A percentile compares a stretch with the other conserved stretches of the same genome.
These are phyloP conservation scores for Automeris io DNA, from an alignment of 2,888 invertebrate genomes.

Conservation along the genomic window DNA sequence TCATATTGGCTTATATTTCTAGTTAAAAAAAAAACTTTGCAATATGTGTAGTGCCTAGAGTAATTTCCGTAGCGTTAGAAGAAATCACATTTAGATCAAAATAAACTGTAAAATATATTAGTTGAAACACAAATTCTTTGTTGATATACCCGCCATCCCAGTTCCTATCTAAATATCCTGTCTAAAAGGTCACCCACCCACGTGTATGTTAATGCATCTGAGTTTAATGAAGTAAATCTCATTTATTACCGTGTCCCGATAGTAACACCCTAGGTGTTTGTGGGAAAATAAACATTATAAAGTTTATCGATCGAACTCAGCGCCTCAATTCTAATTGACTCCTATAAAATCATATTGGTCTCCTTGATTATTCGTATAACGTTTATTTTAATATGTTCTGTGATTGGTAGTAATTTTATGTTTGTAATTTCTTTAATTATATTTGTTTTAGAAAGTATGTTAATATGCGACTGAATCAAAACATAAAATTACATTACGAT, in stretches of 20 bases:
- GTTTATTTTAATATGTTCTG: slow-evolving; percentile 27
- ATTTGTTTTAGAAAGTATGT: too few relatives aligned
- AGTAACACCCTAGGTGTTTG: slow-evolving; percentile 42
- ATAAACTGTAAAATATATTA: too few relatives aligned
- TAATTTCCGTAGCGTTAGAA: too few relatives aligned
- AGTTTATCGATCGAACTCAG: slow-evolving; percentile 24
- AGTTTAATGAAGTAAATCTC: slow-evolving; percentile 50
- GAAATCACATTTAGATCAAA: too few relatives aligned
- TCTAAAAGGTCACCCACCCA: slow-evolving; percentile 41
- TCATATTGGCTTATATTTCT: too few relatives aligned
- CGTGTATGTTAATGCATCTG: slow-evolving; percentile 41
- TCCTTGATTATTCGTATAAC: slow-evolving; percentile 31
- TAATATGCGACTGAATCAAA: too few relatives aligned
- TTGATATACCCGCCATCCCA: slow-evolving; percentile 2
- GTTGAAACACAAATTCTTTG: background rate
- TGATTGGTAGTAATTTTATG: background rate
- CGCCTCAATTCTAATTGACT: slow-evolving; percentile 18
- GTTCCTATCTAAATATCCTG: too few relatives aligned
- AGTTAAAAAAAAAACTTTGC: too few relatives aligned
- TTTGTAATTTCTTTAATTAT: too few relatives aligned
- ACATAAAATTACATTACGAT: too few relatives aligned
- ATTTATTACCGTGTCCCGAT: slow-evolving; percentile 42
- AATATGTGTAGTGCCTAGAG: too few relatives aligned
- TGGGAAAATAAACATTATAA: slow-evolving; percentile 44
- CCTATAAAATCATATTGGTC: slow-evolving; percentile 28